Evolutionary conservation across 2,113 vertebrate genomes (phyloP).

Genomic region (Excalfactoria chinensis): DNA sequence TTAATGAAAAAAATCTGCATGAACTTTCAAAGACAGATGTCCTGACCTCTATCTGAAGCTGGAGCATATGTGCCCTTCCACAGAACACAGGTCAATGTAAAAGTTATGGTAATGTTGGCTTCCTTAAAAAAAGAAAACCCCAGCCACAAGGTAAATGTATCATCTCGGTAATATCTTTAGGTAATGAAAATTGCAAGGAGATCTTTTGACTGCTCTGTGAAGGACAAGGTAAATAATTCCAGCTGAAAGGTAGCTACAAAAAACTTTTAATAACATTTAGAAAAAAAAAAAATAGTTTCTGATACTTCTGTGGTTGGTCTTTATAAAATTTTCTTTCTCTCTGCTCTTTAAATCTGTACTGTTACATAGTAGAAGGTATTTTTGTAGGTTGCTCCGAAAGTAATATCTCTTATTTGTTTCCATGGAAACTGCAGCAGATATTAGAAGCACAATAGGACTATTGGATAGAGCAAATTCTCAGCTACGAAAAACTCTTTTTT

Average conservation of each 20-base stretch:
- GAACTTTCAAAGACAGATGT: not conserved
- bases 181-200: conserved; percentile 33
- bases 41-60: not conserved
- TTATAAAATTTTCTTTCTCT: not conserved
- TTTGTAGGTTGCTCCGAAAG: not conserved
- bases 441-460: not conserved
- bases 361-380: not conserved
- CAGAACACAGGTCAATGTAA: not conserved
- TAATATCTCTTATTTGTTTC: not conserved
- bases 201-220: not conserved
- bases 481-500: not conserved
- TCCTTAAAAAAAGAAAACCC: not conserved
- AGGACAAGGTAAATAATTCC: conserved; percentile 32
- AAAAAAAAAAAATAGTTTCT: rapidly evolving
- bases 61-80: not conserved
- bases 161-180: conserved; percentile 1
- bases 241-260: not conserved
- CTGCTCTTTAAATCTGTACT: not conserved
- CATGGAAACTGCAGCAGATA: not conserved
- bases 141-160: not conserved
- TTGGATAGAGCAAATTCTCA: not conserved
- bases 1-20: not conserved
- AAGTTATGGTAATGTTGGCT: not conserved
- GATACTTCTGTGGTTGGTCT: not conserved
- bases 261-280: not conserved